Evolutionary conservation across 1,140 invertebrate species (phyloP).

Genomic region (Drosophila nasuta): DNA sequence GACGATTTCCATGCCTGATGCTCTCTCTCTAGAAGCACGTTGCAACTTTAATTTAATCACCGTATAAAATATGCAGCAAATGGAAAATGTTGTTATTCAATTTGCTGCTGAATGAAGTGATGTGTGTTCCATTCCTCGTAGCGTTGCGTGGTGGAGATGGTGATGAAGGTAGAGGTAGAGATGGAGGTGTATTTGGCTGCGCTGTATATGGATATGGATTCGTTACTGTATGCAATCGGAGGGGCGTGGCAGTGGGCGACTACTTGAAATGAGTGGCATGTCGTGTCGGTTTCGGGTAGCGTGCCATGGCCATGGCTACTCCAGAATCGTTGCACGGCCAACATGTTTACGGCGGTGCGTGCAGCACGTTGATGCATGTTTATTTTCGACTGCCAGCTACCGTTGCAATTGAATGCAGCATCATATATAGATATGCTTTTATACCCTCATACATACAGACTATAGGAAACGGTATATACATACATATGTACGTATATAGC

Average conservation of each 20-base stretch:
- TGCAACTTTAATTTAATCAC: slow-evolving; percentile 72
- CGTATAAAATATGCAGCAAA: slow-evolving; percentile 71
- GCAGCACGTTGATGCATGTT: slow-evolving; percentile 70
- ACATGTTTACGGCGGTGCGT: slow-evolving; percentile 73
- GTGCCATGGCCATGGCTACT: slow-evolving; percentile 51
- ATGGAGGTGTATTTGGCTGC: background rate
- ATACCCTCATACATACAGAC: background rate
- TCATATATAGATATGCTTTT: slow-evolving; percentile 23
- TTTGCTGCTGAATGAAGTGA: slow-evolving; percentile 75
- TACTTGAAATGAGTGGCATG: slow-evolving; percentile 72
- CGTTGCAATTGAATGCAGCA: slow-evolving; percentile 58
- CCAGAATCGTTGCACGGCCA: slow-evolving; percentile 50
- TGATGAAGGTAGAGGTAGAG: background rate
- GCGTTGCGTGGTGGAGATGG: background rate
- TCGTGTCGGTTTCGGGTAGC: slow-evolving; percentile 61
- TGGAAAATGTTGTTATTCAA: slow-evolving; percentile 78
- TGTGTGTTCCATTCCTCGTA: slow-evolving; percentile 23
- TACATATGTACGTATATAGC: too few species aligned
- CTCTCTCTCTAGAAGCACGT: slow-evolving; percentile 29
- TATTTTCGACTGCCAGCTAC: slow-evolving; percentile 52
- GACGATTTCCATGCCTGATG: slow-evolving; percentile 24
- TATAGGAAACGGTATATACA: slow-evolving; percentile 2
- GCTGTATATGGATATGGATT: background rate
- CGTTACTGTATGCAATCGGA: slow-evolving; percentile 8
- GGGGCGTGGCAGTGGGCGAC: slow-evolving; percentile 23